Percentiles rank a stretch among this genome's conserved stretches.
Conservation (phyloP, 1,140 invertebrate species). For the Plectus sambesii region DNA sequence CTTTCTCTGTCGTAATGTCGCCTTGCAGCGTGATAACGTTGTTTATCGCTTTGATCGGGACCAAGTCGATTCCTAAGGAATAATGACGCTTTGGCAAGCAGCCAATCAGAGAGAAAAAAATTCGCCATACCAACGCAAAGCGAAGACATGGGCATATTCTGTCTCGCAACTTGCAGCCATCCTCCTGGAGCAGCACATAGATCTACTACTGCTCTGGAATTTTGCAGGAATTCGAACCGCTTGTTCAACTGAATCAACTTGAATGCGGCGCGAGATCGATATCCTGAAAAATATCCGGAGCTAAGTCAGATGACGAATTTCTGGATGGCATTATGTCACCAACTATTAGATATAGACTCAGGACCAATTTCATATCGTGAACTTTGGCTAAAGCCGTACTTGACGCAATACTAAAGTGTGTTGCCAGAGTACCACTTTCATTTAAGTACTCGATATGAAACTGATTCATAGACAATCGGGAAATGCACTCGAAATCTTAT, state of each 20-base stretch:
- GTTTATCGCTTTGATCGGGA: slow-evolving; percentile 79
- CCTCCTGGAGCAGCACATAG: slow-evolving; percentile 97
- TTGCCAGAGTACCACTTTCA: too few species aligned
- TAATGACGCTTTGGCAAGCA: slow-evolving; percentile 9
- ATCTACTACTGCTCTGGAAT: slow-evolving; percentile 87
- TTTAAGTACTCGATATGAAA: too few species aligned
- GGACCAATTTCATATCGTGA: too few species aligned
- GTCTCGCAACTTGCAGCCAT: slow-evolving; percentile 98
- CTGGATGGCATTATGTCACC: too few species aligned
- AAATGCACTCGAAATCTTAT: too few species aligned
- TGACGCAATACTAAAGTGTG: too few species aligned
- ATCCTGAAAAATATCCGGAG: slow-evolving; percentile 58
- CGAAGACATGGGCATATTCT: slow-evolving; percentile 94
- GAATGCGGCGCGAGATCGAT: slow-evolving; percentile 89
- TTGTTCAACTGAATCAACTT: slow-evolving; percentile 95
- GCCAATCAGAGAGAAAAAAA: slow-evolving; percentile 1
- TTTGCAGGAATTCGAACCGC: slow-evolving; percentile 92
- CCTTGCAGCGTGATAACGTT: slow-evolving; percentile 77
- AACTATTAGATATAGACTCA: too few species aligned
- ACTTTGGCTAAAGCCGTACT: too few species aligned
- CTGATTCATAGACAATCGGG: too few species aligned
- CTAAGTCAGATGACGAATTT: too few species aligned
- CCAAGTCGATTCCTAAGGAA: slow-evolving; percentile 74
- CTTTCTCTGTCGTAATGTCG: slow-evolving; percentile 92
- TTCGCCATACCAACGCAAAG: slow-evolving; percentile 62